These are phyloP conservation scores for Mustelus asterias DNA, from an alignment of 2,113 vertebrate species.

Conservation along the genomic window DNA sequence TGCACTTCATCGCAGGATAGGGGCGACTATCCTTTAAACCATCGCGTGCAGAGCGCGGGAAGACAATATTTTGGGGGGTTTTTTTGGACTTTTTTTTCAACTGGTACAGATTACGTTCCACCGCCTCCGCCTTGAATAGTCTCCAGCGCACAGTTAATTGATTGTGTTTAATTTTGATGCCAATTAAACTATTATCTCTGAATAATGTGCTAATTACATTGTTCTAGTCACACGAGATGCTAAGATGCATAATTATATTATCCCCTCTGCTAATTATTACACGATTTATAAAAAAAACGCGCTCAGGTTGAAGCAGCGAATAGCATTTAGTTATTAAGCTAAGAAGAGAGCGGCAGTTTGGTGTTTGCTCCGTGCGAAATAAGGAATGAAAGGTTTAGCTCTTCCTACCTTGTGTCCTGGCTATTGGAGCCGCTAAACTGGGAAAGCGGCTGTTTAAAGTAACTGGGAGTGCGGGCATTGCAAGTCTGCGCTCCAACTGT, in stretches of 20 bases:
- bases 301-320: background rate
- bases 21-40: background rate
- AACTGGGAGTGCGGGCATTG: background rate
- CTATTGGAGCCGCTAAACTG: background rate
- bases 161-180: constrained; percentile 24
- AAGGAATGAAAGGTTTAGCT: background rate
- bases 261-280: constrained; percentile 25
- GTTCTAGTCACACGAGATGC: constrained; percentile 6
- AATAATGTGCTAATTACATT: constrained; percentile 29
- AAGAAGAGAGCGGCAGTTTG: background rate
- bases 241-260: constrained; percentile 10
- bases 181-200: constrained; percentile 26
- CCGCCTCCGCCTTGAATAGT: background rate
- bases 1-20: background rate
- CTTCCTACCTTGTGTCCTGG: background rate
- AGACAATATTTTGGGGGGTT: background rate
- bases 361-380: background rate
- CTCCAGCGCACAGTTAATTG: constrained; percentile 10
- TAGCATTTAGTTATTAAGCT: background rate
- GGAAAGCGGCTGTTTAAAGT: background rate
- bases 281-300: background rate
- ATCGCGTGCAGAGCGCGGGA: background rate
- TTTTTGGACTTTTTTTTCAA: background rate
- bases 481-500: background rate
- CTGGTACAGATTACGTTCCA: background rate